Conservation (phyloP, 2,888 invertebrate genomes). For the Colostygia pectinataria region DNA sequence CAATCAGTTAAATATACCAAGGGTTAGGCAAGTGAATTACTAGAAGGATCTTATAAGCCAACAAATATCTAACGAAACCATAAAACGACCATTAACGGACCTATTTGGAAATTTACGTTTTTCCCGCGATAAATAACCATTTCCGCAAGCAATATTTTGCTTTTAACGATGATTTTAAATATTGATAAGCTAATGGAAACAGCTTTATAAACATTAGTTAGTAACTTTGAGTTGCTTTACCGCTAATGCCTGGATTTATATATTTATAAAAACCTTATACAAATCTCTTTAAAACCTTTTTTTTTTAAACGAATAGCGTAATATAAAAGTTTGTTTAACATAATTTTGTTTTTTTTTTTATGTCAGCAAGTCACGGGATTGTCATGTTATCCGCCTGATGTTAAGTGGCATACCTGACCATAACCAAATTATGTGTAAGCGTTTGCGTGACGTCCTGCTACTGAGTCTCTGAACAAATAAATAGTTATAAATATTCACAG, state of each 20-base stretch:
- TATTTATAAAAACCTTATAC: background rate
- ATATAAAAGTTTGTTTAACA: too few relatives aligned
- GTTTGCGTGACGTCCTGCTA: too few relatives aligned
- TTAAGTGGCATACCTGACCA: too few relatives aligned
- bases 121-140: slow-evolving; percentile 37
- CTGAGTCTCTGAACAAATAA: too few relatives aligned
- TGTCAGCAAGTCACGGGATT: too few relatives aligned
- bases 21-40: slow-evolving; percentile 6
- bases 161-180: slow-evolving; percentile 37
- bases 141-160: slow-evolving; percentile 37
- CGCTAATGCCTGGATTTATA: background rate
- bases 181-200: slow-evolving; percentile 39
- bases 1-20: slow-evolving; percentile 3
- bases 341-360: too few relatives aligned
- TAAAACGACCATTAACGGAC: slow-evolving; percentile 34
- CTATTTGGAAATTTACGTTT: slow-evolving; percentile 32
- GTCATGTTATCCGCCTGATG: too few relatives aligned
- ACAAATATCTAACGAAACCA: slow-evolving; percentile 32
- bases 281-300: background rate
- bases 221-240: slow-evolving; percentile 2
- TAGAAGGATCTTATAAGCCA: slow-evolving; percentile 29
- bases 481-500: too few relatives aligned
- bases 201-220: slow-evolving; percentile 22
- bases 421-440: too few relatives aligned
- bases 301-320: too few relatives aligned